Conservation (phyloP, 2,113 vertebrate genomes). For the Petrocephalus microphthalmus region DNA sequence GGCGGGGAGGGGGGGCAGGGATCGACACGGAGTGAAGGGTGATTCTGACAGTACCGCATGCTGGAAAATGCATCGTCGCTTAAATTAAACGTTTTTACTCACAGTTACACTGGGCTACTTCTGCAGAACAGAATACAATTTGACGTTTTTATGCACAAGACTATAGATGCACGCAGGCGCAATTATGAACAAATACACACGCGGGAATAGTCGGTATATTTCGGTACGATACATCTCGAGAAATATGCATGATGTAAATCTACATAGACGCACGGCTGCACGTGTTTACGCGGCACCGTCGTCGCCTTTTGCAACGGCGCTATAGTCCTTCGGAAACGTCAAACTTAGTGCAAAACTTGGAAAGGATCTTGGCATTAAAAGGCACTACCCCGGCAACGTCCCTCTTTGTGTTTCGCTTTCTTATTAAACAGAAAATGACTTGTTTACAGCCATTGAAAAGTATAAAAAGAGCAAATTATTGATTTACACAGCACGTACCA, state of each 20-base stretch:
- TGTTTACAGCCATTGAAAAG: conserved; percentile 30
- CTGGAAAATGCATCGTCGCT: not conserved
- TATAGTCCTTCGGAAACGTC: not conserved
- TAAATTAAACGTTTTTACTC: not conserved
- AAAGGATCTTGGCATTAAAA: conserved; percentile 11
- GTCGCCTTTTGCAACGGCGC: not conserved
- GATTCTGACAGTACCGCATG: not conserved
- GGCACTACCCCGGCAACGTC: conserved; percentile 7
- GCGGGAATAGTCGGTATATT: not conserved
- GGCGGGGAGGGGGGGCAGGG: not conserved
- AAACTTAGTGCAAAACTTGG: conserved; percentile 7
- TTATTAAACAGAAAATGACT: conserved; percentile 11
- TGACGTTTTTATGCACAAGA: not conserved
- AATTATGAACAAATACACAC: not conserved
- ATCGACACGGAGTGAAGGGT: not conserved
- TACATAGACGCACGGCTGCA: not conserved
- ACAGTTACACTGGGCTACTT: not conserved
- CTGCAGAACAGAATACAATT: not conserved
- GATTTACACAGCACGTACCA: conserved; percentile 73
- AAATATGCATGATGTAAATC: not conserved
- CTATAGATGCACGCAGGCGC: not conserved
- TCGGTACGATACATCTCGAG: not conserved
- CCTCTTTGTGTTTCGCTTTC: conserved; percentile 19
- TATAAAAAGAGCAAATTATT: conserved; percentile 59
- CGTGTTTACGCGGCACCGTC: not conserved